phyloP scores from a whole-genome alignment of 2,797 vertebrate species.

The Mus spretus region DNA sequence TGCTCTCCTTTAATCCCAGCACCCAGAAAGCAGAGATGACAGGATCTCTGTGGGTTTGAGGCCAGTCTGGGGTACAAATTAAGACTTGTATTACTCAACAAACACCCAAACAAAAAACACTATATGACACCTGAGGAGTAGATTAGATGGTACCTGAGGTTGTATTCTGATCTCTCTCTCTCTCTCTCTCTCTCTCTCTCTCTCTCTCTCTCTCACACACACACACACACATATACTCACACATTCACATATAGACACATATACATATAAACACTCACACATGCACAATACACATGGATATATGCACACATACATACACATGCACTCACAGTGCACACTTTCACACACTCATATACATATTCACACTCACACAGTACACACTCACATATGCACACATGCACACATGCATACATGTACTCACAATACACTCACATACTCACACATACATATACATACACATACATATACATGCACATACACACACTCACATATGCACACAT shows the following conservation, averaged over 20 bases:
- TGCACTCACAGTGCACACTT: background rate
- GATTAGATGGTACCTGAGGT: background rate
- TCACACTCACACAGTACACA: background rate
- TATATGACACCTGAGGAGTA: background rate
- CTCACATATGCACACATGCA: no score
- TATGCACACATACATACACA: background rate
- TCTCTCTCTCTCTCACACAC: background rate
- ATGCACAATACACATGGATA: background rate
- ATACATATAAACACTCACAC: background rate
- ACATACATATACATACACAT: background rate
- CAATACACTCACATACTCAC: background rate
- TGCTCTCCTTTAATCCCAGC: background rate
- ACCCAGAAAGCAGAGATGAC: background rate
- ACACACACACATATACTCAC: background rate
- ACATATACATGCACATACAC: background rate
- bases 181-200: no score
- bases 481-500: background rate
- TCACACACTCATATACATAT: background rate
- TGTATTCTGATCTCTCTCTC: background rate
- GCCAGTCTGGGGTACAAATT: background rate
- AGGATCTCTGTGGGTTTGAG: no score
- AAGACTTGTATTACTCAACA: background rate
- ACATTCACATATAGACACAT: fast-evolving
- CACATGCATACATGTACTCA: no score
- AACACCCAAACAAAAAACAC: background rate